Evolutionary conservation across 1,140 invertebrate species (phyloP).

Genomic region (Aphaenogaster ashmeadi): DNA sequence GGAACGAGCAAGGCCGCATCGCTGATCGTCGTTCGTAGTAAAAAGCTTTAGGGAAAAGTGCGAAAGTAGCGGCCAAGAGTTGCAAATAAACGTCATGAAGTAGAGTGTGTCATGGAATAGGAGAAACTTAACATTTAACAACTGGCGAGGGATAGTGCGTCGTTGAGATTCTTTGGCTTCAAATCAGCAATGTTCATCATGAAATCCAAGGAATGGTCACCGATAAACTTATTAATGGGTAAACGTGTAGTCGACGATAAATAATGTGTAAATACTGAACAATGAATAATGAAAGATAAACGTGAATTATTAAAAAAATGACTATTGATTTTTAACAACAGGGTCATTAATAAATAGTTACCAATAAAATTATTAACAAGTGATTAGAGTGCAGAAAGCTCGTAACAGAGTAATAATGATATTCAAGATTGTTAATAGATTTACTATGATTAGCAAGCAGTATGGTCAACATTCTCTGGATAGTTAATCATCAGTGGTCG

Average conservation of each 20-base stretch:
- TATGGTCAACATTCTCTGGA: neutral
- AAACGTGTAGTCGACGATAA: neutral
- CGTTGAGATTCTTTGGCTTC: neutral
- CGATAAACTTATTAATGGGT: neutral
- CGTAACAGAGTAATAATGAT: neutral
- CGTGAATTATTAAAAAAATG: neutral
- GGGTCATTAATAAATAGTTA: neutral
- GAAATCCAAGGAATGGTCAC: neutral
- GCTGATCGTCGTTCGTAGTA: too few species aligned
- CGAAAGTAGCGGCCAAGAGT: neutral
- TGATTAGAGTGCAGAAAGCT: too few species aligned
- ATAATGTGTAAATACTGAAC: neutral
- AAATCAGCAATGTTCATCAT: neutral
- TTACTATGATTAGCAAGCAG: neutral
- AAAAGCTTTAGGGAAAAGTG: neutral
- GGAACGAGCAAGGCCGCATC: neutral
- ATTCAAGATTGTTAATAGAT: neutral
- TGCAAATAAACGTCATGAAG: neutral
- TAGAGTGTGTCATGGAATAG: neutral
- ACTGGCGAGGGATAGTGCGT: neutral
- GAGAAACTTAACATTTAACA: neutral
- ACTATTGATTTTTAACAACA: neutral
- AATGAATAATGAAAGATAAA: neutral
- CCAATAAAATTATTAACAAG: neutral
- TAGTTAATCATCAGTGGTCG: slow-evolving; percentile 5